These are phyloP conservation scores for Chaenocephalus aceratus DNA, from an alignment of 2,113 vertebrate genomes.

Conservation along the genomic window DNA sequence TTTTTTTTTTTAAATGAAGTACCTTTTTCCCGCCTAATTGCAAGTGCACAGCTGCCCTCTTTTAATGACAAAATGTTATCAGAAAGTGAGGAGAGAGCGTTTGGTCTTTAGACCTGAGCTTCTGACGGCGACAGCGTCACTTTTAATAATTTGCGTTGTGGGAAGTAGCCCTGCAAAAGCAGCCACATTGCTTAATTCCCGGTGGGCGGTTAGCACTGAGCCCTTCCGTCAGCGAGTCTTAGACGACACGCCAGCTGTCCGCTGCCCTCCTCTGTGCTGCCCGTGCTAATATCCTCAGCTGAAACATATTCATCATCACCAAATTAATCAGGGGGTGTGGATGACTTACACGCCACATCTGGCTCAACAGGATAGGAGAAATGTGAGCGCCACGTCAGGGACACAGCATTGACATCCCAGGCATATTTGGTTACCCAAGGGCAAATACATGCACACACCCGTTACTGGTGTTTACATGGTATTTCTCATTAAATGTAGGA, in stretches of 20 bases:
- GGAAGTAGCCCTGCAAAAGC: slow-evolving; percentile 74
- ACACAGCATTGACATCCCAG: slow-evolving; percentile 73
- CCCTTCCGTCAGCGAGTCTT: slow-evolving; percentile 81
- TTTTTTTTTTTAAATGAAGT: not conserved
- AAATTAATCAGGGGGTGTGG: slow-evolving; percentile 82
- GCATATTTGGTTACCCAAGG: slow-evolving; percentile 75
- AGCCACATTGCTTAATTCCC: slow-evolving; percentile 81
- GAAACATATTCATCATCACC: slow-evolving; percentile 86
- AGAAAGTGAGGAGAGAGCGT: slow-evolving; percentile 52
- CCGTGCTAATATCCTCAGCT: slow-evolving; percentile 81
- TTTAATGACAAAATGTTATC: slow-evolving; percentile 58
- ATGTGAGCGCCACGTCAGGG: slow-evolving; percentile 76
- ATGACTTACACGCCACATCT: slow-evolving; percentile 76
- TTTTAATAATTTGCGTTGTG: slow-evolving; percentile 70
- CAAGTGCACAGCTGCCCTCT: slow-evolving; percentile 71
- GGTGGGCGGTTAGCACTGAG: slow-evolving; percentile 73
- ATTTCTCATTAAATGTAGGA: slow-evolving; percentile 55
- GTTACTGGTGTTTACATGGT: slow-evolving; percentile 41
- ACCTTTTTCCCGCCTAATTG: slow-evolving; percentile 21
- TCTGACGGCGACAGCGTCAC: slow-evolving; percentile 62
- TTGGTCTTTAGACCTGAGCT: slow-evolving; percentile 34
- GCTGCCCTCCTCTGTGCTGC: slow-evolving; percentile 67
- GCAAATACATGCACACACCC: slow-evolving; percentile 24
- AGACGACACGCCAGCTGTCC: slow-evolving; percentile 83
- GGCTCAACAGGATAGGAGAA: slow-evolving; percentile 68